These are phyloP conservation scores for Mayetiola destructor DNA, from an alignment of 2,888 invertebrate genomes.

Conservation along the genomic window DNA sequence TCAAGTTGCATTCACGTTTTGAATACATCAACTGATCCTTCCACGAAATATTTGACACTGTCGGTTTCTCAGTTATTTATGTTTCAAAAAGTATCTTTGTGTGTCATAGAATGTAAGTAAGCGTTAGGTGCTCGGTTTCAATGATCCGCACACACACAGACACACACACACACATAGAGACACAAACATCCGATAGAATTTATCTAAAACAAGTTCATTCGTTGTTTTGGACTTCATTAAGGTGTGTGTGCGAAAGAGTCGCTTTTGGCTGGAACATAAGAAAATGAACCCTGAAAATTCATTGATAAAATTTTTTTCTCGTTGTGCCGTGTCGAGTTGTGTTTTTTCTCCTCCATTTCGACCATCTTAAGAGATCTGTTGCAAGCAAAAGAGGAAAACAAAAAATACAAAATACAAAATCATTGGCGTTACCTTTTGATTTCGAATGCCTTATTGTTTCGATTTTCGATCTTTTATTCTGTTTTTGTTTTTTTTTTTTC, in stretches of 20 bases:
- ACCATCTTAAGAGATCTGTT: too few species aligned
- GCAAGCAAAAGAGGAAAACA: too few species aligned
- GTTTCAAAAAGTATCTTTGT: neutral
- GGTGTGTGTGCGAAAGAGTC: too few species aligned
- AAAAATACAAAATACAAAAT: neutral
- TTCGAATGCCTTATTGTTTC: too few species aligned
- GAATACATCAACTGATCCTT: neutral
- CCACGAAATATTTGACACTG: conserved; percentile 1
- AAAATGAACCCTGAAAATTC: neutral
- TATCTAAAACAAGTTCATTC: neutral
- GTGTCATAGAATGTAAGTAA: conserved; percentile 1
- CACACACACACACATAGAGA: too few species aligned
- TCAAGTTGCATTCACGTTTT: conserved; percentile 7
- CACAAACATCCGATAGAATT: conserved; percentile 1
- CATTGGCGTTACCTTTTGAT: neutral
- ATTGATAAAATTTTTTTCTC: conserved; percentile 10
- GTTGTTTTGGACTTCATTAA: neutral
- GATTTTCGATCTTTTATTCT: too few species aligned
- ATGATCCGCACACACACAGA: too few species aligned
- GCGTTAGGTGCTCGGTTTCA: too few species aligned
- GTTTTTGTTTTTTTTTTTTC: too few species aligned
- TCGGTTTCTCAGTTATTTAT: neutral
- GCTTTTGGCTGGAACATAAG: too few species aligned
- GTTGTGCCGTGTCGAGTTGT: too few species aligned
- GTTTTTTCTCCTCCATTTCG: too few species aligned